Evolutionary conservation across 2,888 invertebrate species (phyloP).

Genomic region (Arrhopalites spinosus): DNA sequence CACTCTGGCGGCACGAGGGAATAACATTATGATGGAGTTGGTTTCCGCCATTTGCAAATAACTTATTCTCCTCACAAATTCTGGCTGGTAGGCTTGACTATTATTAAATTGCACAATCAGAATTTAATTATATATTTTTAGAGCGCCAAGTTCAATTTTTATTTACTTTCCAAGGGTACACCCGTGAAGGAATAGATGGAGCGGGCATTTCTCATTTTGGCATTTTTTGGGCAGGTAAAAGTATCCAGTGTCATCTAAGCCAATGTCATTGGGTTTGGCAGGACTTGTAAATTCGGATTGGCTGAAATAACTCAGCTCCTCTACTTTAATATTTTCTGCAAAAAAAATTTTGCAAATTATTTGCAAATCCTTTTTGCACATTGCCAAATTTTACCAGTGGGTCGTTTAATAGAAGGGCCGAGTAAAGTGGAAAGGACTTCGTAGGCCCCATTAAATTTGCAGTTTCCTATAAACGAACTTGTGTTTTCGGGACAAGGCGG

Average conservation of each 20-base stretch:
- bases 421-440: not conserved
- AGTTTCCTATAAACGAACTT: constrained; percentile 16
- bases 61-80: constrained; percentile 10
- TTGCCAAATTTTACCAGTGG: not conserved
- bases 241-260: constrained; percentile 16
- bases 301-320: constrained; percentile 2
- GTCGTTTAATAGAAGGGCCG: not conserved
- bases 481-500: constrained; percentile 5
- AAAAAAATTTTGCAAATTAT: not conserved
- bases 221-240: constrained; percentile 15
- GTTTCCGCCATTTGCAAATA: constrained; percentile 3
- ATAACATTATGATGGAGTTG: constrained; percentile 19
- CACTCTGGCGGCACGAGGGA: constrained; percentile 10
- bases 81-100: constrained; percentile 11
- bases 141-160: not conserved
- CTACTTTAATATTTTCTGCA: not conserved
- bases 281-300: constrained; percentile 17
- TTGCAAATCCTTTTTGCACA: too few species aligned
- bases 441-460: constrained; percentile 4
- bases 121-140: too few species aligned
- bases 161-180: constrained; percentile 14
- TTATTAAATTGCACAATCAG: not conserved
- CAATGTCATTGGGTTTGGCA: not conserved
- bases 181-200: constrained; percentile 21
- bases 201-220: not conserved